Percentiles rank a stretch among this genome's conserved stretches.
These are phyloP conservation scores for Crotalus viridis DNA, from an alignment of 2,113 vertebrate species.

Conservation along the genomic window DNA sequence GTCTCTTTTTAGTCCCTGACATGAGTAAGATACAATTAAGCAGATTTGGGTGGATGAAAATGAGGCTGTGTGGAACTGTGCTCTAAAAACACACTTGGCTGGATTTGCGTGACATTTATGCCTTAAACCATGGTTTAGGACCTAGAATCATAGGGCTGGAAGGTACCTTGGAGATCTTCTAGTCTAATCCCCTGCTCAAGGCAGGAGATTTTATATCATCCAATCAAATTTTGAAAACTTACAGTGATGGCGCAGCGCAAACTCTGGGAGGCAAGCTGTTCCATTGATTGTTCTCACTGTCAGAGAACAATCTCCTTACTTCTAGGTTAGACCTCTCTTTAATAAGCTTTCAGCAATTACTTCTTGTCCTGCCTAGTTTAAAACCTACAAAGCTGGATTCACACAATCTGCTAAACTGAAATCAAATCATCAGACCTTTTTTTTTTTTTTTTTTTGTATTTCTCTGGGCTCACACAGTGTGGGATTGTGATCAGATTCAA, in stretches of 20 bases:
- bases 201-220: too few species aligned
- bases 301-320: not conserved
- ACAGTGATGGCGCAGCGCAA: not conserved
- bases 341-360: not conserved
- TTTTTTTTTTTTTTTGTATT: not conserved
- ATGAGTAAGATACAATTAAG: not conserved
- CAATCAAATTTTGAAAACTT: not conserved
- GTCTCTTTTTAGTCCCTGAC: not conserved
- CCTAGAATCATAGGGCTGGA: not conserved
- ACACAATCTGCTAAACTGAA: not conserved
- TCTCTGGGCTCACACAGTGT: not conserved
- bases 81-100: not conserved
- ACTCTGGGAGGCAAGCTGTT: not conserved
- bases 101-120: not conserved
- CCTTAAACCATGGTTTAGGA: not conserved
- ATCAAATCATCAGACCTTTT: not conserved
- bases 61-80: not conserved
- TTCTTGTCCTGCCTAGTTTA: not conserved
- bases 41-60: not conserved
- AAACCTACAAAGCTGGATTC: not conserved
- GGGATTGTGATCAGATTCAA: not conserved
- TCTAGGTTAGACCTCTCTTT: not conserved
- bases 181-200: too few species aligned
- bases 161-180: too few species aligned
- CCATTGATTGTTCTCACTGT: too few species aligned